Conservation (phyloP, 2,113 vertebrate species). For the Mionectes macconnelli region DNA sequence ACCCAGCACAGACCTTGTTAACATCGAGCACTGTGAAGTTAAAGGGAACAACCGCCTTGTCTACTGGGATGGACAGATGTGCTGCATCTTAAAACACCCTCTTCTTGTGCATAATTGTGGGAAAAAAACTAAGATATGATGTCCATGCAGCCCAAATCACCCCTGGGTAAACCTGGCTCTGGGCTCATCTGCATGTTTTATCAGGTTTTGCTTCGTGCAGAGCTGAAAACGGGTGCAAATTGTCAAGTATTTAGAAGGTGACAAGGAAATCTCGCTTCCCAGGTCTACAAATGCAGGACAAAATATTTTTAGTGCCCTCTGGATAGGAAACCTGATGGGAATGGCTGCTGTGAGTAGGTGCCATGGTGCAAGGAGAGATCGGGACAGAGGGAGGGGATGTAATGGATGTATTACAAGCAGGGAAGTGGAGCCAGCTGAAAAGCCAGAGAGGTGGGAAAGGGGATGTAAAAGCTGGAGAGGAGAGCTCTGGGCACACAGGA, state of each 20-base stretch:
- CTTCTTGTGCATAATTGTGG: background rate
- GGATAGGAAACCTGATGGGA: background rate
- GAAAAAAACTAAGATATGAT: background rate
- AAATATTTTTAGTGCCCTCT: background rate
- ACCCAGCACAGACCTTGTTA: background rate
- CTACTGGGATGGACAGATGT: background rate
- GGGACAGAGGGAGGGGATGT: background rate
- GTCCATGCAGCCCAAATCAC: background rate
- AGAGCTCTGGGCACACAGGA: background rate
- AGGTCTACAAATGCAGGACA: background rate
- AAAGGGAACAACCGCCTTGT: background rate
- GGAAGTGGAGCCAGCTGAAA: background rate
- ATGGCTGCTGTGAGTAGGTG: background rate
- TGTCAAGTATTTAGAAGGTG: background rate
- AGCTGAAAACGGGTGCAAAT: background rate
- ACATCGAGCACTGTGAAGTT: accelerated
- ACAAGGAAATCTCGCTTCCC: background rate
- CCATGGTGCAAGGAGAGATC: background rate
- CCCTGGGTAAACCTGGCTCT: background rate
- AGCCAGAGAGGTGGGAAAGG: background rate
- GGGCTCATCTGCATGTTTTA: background rate
- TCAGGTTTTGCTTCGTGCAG: background rate
- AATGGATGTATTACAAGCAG: background rate
- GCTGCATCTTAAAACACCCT: background rate
- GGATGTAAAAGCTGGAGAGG: background rate